phyloP scores from a whole-genome alignment of 2,113 vertebrate genomes.

The Nicator chloris region DNA sequence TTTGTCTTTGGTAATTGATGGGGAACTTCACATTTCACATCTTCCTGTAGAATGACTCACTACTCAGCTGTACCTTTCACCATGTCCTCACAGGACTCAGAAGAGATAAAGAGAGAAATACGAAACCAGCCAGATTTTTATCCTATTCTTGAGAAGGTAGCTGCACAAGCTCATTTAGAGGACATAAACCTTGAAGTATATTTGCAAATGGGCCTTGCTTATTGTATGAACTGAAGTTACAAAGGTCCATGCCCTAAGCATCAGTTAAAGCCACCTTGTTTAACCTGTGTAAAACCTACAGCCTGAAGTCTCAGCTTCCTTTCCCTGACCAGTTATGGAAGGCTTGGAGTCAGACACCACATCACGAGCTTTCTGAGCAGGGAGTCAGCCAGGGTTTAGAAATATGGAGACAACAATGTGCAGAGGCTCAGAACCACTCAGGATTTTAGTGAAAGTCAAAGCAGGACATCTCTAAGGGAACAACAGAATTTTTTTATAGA shows the following conservation, averaged over 20 bases:
- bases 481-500: not conserved
- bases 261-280: not conserved
- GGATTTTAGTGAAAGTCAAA: not conserved
- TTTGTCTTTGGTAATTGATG: not conserved
- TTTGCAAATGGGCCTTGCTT: not conserved
- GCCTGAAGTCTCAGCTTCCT: not conserved
- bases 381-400: not conserved
- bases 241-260: not conserved
- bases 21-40: not conserved
- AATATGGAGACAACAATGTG: fast-evolving
- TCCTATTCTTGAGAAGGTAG: not conserved
- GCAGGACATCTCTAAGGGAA: not conserved
- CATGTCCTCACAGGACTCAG: not conserved
- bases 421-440: not conserved
- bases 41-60: not conserved
- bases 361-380: not conserved
- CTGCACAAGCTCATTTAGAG: not conserved
- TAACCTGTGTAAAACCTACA: not conserved
- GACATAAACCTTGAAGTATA: not conserved
- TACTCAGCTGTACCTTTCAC: not conserved
- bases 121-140: not conserved
- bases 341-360: not conserved
- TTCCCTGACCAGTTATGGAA: not conserved
- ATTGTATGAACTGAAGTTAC: not conserved
- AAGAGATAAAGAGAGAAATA: not conserved